A percentile compares a stretch with the other conserved stretches of the same genome.
These are phyloP conservation scores for Tapera naevia DNA, from an alignment of 2,797 vertebrate species.

Conservation along the genomic window DNA sequence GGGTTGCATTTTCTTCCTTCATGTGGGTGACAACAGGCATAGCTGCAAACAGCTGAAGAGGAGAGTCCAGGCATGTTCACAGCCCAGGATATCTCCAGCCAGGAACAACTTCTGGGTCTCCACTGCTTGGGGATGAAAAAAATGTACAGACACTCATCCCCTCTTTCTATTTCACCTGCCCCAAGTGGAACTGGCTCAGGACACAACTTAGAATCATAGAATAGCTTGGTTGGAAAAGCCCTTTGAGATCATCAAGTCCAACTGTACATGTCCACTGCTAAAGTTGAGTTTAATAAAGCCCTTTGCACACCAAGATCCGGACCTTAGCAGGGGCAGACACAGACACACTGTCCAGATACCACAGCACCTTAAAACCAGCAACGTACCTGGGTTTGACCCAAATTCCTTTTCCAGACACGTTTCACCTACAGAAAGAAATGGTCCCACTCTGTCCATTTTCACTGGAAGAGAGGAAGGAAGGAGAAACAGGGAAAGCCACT, in stretches of 20 bases:
- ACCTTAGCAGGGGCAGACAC: neutral
- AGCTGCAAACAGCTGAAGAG: neutral
- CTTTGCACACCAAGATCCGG: rapidly evolving
- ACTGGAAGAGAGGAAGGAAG: neutral
- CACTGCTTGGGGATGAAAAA: neutral
- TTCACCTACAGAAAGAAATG: neutral
- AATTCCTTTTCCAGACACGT: neutral
- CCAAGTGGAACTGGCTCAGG: neutral
- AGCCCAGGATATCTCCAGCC: neutral
- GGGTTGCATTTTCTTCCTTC: neutral
- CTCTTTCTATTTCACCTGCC: neutral
- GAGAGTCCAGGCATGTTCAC: neutral
- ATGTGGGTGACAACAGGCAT: neutral
- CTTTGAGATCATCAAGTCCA: too few species aligned
- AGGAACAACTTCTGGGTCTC: neutral
- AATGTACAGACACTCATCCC: rapidly evolving
- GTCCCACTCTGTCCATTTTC: neutral
- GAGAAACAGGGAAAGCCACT: neutral
- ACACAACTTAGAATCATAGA: neutral
- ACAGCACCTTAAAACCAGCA: neutral
- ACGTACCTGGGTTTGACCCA: neutral
- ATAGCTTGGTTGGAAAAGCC: too few species aligned
- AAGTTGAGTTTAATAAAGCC: neutral
- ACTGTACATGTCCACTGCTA: too few species aligned
- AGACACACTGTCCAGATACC: neutral